Percentiles rank a stretch among this genome's conserved stretches.
Conservation (phyloP, 2,113 vertebrate genomes). For the Silurus meridionalis region DNA sequence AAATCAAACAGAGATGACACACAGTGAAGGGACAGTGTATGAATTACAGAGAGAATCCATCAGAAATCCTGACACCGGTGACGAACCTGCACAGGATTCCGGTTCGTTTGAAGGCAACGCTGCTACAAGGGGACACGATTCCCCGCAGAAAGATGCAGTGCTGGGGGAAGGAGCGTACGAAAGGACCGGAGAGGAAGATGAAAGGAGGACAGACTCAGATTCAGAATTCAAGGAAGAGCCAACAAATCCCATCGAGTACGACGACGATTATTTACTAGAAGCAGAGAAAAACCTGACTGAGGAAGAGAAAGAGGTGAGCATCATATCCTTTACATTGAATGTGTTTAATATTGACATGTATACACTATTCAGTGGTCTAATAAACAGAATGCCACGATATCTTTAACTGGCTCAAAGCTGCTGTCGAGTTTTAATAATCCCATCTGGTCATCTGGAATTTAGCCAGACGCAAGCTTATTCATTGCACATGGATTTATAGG, state of each 20-base stretch:
- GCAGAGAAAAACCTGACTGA: constrained; percentile 58
- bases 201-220: constrained; percentile 47
- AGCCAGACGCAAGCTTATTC: not conserved
- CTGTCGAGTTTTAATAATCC: not conserved
- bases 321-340: not conserved
- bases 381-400: not conserved
- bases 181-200: constrained; percentile 40
- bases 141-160: not conserved
- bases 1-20: constrained; percentile 6
- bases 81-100: constrained; percentile 6
- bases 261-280: constrained; percentile 59
- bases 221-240: constrained; percentile 51
- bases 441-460: not conserved
- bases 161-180: not conserved
- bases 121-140: not conserved
- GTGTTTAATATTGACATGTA: not conserved
- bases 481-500: not conserved
- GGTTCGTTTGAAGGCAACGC: not conserved
- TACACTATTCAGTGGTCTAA: not conserved
- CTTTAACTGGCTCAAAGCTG: not conserved
- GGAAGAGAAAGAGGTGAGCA: constrained; percentile 59
- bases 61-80: not conserved
- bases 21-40: constrained; percentile 1
- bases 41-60: constrained; percentile 14
- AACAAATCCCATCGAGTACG: constrained; percentile 45